These are phyloP conservation scores for Leptodactylus fuscus DNA, from an alignment of 2,113 vertebrate species.

Conservation along the genomic window DNA sequence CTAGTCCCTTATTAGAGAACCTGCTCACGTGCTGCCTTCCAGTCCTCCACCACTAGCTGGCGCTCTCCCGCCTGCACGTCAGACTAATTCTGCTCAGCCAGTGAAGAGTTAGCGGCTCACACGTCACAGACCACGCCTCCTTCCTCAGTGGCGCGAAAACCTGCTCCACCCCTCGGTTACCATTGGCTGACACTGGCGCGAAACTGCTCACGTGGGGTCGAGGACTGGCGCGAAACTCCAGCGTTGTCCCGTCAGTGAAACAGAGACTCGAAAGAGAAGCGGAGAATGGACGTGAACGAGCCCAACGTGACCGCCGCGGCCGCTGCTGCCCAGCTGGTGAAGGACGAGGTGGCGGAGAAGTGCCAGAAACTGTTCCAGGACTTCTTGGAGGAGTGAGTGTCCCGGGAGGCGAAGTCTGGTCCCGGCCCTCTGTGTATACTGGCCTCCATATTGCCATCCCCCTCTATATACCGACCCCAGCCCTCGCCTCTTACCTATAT, in stretches of 20 bases:
- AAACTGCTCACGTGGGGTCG: constrained; percentile 70
- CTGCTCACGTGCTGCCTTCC: too few relatives aligned
- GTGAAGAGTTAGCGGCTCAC: not conserved
- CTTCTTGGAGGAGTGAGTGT: constrained; percentile 96
- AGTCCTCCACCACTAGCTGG: not conserved
- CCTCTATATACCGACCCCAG: too few relatives aligned
- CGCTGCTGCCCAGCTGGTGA: constrained; percentile 79
- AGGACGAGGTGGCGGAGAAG: constrained; percentile 95
- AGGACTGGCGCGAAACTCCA: constrained; percentile 5
- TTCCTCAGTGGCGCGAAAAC: constrained; percentile 74
- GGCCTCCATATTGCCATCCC: too few relatives aligned
- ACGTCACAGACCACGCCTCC: not conserved
- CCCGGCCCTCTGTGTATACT: too few relatives aligned
- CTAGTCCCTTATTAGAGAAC: too few relatives aligned
- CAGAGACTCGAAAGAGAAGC: too few relatives aligned
- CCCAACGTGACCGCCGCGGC: constrained; percentile 71
- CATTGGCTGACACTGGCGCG: constrained; percentile 73
- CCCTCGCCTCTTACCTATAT: too few relatives aligned
- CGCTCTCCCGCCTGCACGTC: not conserved
- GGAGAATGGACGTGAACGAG: constrained; percentile 75
- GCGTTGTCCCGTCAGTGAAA: not conserved
- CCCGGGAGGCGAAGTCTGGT: too few relatives aligned
- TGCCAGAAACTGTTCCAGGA: constrained; percentile 97
- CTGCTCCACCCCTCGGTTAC: accelerated
- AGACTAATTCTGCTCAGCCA: not conserved